These are phyloP conservation scores for Brachyopa scutellaris DNA, from an alignment of 2,888 invertebrate species.

Conservation along the genomic window DNA sequence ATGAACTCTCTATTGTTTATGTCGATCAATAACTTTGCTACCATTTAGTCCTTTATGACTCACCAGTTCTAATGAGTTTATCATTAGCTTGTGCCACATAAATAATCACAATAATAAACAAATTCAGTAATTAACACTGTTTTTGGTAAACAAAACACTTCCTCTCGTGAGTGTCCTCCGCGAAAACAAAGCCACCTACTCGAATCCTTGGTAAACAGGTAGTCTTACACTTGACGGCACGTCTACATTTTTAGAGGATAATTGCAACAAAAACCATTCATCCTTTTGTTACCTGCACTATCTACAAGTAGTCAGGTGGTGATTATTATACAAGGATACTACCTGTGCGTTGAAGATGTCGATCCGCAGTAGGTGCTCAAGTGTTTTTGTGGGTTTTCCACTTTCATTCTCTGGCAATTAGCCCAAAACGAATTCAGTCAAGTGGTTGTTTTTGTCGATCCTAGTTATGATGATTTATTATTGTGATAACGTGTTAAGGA, in stretches of 20 bases:
- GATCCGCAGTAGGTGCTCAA: slow-evolving; percentile 50
- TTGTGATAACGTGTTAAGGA: neutral
- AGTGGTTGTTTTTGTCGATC: slow-evolving; percentile 28
- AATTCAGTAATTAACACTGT: slow-evolving; percentile 22
- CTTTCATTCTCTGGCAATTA: neutral
- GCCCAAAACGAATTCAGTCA: slow-evolving; percentile 10
- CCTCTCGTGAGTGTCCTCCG: slow-evolving; percentile 20
- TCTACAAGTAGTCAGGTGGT: slow-evolving; percentile 68
- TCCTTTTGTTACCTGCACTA: slow-evolving; percentile 61
- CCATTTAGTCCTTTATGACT: too few species aligned
- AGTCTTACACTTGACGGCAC: slow-evolving; percentile 55
- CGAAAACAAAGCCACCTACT: slow-evolving; percentile 27
- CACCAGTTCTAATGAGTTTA: too few species aligned
- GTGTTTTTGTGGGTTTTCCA: slow-evolving; percentile 62
- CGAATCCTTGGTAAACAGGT: slow-evolving; percentile 57
- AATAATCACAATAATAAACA: slow-evolving; percentile 20
- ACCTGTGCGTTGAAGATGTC: slow-evolving; percentile 50
- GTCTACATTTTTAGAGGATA: slow-evolving; percentile 27
- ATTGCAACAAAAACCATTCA: slow-evolving; percentile 20
- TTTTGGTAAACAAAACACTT: slow-evolving; percentile 44
- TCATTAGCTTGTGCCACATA: neutral
- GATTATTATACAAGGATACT: slow-evolving; percentile 50
- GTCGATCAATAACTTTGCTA: too few species aligned
- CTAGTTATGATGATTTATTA: slow-evolving; percentile 14
- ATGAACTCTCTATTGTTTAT: too few species aligned